These are phyloP conservation scores for Bos indicus DNA, from an alignment of 2,113 vertebrate species.

Conservation along the genomic window DNA sequence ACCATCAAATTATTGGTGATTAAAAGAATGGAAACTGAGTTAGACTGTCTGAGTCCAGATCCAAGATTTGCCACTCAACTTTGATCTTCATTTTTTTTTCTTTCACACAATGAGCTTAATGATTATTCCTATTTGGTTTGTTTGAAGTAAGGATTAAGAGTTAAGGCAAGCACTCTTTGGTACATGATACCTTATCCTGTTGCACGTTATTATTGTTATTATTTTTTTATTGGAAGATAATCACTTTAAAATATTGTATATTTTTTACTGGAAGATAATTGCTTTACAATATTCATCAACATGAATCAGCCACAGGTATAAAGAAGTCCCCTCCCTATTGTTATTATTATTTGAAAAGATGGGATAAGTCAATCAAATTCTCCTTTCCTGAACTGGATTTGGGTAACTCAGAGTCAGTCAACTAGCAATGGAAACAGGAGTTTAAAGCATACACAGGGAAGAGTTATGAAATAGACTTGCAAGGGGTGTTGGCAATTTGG, in stretches of 20 bases:
- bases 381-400: background rate
- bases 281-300: background rate
- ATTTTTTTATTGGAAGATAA: background rate
- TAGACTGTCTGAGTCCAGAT: background rate
- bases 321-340: background rate
- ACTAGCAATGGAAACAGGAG: background rate
- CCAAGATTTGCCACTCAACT: background rate
- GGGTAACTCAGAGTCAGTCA: background rate
- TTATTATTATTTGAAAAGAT: background rate
- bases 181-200: background rate
- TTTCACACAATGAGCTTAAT: background rate
- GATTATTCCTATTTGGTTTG: background rate
- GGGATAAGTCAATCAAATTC: background rate
- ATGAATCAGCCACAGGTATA: background rate
- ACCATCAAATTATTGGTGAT: background rate
- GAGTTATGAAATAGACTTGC: background rate
- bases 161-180: background rate
- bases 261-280: too few relatives aligned
- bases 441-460: background rate
- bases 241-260: background rate
- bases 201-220: background rate
- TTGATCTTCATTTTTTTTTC: constrained; percentile 5
- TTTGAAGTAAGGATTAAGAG: background rate
- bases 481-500: background rate
- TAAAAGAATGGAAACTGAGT: background rate